Evolutionary conservation across 2,797 vertebrate species (phyloP).

Genomic region (Cyclopterus lumpus): DNA sequence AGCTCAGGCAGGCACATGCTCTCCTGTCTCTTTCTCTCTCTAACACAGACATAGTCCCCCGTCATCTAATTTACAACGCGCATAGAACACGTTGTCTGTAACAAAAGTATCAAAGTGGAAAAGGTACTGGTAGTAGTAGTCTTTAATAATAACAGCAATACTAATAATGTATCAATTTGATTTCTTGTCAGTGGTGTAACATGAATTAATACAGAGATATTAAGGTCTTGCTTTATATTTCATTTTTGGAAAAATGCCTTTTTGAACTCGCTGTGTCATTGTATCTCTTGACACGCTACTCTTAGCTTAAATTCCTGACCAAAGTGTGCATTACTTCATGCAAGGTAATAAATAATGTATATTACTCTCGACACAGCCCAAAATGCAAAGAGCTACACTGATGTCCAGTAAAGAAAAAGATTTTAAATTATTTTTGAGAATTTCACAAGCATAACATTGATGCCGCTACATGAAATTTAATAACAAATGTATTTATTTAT

Average conservation of each 20-base stretch:
- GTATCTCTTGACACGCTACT: conserved; percentile 1
- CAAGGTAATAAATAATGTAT: neutral
- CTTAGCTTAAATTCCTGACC: neutral
- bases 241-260: no score
- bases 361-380: neutral
- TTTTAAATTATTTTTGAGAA: neutral
- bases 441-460: neutral
- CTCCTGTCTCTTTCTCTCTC: conserved; percentile 61
- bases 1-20: conserved; percentile 83
- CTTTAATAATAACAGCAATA: neutral
- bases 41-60: conserved; percentile 39
- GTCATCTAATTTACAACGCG: conserved; percentile 69
- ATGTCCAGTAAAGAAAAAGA: neutral
- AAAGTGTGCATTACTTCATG: neutral
- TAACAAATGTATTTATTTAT: neutral
- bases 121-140: conserved; percentile 20
- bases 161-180: no score
- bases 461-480: neutral
- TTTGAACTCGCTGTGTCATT: conserved; percentile 1
- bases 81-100: conserved; percentile 55
- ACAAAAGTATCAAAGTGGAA: conserved; percentile 21
- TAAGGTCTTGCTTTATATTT: no score
- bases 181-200: no score
- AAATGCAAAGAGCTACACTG: neutral
- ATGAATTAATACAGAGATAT: no score